Evolutionary conservation across 2,113 vertebrate species (phyloP).

Genomic region (Stomatorhinus ivindoensis): DNA sequence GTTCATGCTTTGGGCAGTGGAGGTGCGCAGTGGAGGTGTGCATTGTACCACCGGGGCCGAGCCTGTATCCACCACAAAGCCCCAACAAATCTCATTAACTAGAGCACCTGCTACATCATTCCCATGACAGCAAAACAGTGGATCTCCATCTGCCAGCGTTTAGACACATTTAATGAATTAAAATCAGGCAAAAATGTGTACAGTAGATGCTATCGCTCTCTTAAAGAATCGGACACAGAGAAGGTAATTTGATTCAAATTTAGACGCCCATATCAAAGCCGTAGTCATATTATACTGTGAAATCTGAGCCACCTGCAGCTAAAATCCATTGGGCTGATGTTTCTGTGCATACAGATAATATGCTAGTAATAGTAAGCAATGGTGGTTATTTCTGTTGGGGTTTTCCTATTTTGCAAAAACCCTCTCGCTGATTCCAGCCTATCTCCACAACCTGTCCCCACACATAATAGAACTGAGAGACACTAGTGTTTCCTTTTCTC

Average conservation of each 20-base stretch:
- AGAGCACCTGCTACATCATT: not conserved
- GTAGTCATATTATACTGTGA: not conserved
- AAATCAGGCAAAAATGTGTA: slow-evolving; percentile 6
- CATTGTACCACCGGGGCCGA: not conserved
- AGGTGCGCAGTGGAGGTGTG: not conserved
- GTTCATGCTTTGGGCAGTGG: not conserved
- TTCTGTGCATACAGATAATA: not conserved
- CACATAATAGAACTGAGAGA: too few relatives aligned
- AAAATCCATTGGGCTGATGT: not conserved
- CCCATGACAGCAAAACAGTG: not conserved
- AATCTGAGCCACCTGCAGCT: not conserved
- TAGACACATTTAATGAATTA: not conserved
- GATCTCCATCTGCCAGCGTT: slow-evolving; percentile 9
- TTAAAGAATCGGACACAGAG: not conserved
- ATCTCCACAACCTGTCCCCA: too few relatives aligned
- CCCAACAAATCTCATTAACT: slow-evolving; percentile 12
- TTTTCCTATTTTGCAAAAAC: too few relatives aligned
- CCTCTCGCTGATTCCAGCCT: too few relatives aligned
- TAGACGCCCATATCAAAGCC: not conserved
- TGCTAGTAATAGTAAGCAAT: not conserved
- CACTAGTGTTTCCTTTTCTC: too few relatives aligned
- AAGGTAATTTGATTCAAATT: not conserved
- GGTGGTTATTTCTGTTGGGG: not conserved
- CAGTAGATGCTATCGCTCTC: not conserved
- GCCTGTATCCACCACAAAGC: not conserved